These are phyloP conservation scores for Plectrocnemia conspersa DNA, from an alignment of 1,140 invertebrate genomes.

Conservation along the genomic window DNA sequence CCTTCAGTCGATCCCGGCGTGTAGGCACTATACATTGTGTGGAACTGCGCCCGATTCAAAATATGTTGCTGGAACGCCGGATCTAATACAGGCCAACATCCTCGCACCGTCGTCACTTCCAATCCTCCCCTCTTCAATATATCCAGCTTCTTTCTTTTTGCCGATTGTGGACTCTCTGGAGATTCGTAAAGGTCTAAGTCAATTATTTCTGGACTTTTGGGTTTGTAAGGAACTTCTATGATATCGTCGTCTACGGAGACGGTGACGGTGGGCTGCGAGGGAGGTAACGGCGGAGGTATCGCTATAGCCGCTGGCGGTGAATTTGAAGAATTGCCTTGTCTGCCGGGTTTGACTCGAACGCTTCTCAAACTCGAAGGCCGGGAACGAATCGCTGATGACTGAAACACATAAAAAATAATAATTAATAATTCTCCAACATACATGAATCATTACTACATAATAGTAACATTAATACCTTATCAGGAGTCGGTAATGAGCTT, in stretches of 20 bases:
- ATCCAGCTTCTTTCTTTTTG: slow-evolving; percentile 68
- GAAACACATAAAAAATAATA: slow-evolving; percentile 14
- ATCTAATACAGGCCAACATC: slow-evolving; percentile 39
- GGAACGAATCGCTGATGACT: slow-evolving; percentile 43
- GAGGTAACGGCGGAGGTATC: slow-evolving; percentile 28
- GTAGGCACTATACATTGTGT: slow-evolving; percentile 51
- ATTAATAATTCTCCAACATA: not conserved
- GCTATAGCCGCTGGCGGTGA: slow-evolving; percentile 5
- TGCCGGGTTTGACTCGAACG: slow-evolving; percentile 58
- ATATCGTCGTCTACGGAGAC: slow-evolving; percentile 39
- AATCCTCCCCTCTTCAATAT: slow-evolving; percentile 67
- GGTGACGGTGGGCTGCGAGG: slow-evolving; percentile 34
- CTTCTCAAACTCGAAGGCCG: slow-evolving; percentile 56
- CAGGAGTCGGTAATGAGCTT: not conserved
- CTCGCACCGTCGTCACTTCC: slow-evolving; percentile 62
- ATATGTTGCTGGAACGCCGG: slow-evolving; percentile 50
- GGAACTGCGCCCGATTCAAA: slow-evolving; percentile 49
- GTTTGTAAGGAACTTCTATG: slow-evolving; percentile 51
- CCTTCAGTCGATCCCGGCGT: slow-evolving; percentile 39
- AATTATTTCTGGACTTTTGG: slow-evolving; percentile 61
- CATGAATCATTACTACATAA: not conserved
- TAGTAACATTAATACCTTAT: slow-evolving; percentile 13
- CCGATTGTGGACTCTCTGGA: slow-evolving; percentile 45
- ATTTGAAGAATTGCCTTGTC: slow-evolving; percentile 37
- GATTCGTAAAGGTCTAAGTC: slow-evolving; percentile 52